Percentiles rank a stretch among this genome's conserved stretches.
phyloP scores from a whole-genome alignment of 2,888 invertebrate species.

The Mythimna lalbum region DNA sequence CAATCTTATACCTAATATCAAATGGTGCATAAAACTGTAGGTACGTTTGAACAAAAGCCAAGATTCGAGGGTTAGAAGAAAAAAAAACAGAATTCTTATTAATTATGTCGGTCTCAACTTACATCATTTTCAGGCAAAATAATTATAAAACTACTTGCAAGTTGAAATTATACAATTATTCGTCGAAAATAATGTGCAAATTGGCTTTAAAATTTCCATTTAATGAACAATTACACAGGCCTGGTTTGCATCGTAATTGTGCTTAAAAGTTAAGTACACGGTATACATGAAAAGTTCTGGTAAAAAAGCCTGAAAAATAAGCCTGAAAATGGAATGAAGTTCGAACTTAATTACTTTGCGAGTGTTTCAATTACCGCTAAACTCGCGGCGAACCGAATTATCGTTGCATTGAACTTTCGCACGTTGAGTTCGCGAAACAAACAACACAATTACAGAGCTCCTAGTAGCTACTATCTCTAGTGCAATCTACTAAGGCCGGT shows the following conservation, averaged over 20 bases:
- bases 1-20: too few relatives aligned
- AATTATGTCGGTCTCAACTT: neutral
- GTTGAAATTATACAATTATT: constrained; percentile 21
- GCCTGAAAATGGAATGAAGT: constrained; percentile 55
- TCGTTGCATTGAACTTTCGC: constrained; percentile 70
- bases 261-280: constrained; percentile 34
- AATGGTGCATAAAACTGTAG: too few relatives aligned
- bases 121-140: constrained; percentile 2
- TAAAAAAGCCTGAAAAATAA: constrained; percentile 37
- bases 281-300: constrained; percentile 35
- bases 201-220: constrained; percentile 31
- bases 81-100: neutral
- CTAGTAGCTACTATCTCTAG: constrained; percentile 37
- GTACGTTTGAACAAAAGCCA: too few relatives aligned
- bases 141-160: constrained; percentile 8
- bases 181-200: constrained; percentile 32
- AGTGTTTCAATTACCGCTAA: constrained; percentile 75
- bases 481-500: constrained; percentile 31
- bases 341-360: constrained; percentile 70
- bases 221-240: constrained; percentile 20
- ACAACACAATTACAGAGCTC: constrained; percentile 52
- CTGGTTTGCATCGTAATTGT: constrained; percentile 47
- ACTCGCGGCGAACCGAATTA: constrained; percentile 71
- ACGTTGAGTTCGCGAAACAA: constrained; percentile 54
- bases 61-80: too few relatives aligned